Evolutionary conservation across 2,888 invertebrate genomes (phyloP), one percentile per base, ranked within the genome.

Genomic region (Melieria picta): DNA sequence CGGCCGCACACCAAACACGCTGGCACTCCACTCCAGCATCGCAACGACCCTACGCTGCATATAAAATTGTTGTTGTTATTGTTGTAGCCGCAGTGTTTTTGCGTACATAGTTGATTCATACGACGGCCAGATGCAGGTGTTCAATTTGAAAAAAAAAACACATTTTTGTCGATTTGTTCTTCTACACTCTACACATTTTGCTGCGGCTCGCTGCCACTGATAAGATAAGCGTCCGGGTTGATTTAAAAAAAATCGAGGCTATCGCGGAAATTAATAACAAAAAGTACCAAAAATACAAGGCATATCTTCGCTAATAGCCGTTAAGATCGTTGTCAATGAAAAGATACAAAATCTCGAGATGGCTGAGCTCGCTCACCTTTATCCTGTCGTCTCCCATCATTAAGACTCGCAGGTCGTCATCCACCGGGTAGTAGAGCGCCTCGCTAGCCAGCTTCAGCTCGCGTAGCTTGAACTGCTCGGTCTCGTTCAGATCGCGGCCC

Each of bases 371-470:
- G 87, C 88, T 83, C 83, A 91, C 91, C 83, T 86, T 86, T 72
- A 91, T 89, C 79, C 88, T 87, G 78, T 90, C 90, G 48, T 91
- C 90, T 63, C 92, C 92, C 16, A 90, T 91, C 60, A 92, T 90
- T 10, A 93, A 87, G 82, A 89, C 90, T 45, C 91, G 90, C 62
- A 94, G 88, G 83, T 96, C 96, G 77, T 94, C 94, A 80, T 95
- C 94, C 4, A 96, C 89, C 5, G 96, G 96, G 65, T 93, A 93
- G 80, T 93, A 89, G 47, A 96, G 88, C 0, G 95, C 94, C 85
- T 95, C 94, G 82, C 95, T 94, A 0, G 96, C 96, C 5, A 94
- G 90, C 73, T 95, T 92, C 64, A 96, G 85, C 86, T 96, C 96
- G 79, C 93, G 93, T 66, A 96, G 85, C 85, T 95, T 95, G 55